Base-by-base conservation (phyloP, 2,113 vertebrate genomes). In the Cheirogaleus medius region DNA sequence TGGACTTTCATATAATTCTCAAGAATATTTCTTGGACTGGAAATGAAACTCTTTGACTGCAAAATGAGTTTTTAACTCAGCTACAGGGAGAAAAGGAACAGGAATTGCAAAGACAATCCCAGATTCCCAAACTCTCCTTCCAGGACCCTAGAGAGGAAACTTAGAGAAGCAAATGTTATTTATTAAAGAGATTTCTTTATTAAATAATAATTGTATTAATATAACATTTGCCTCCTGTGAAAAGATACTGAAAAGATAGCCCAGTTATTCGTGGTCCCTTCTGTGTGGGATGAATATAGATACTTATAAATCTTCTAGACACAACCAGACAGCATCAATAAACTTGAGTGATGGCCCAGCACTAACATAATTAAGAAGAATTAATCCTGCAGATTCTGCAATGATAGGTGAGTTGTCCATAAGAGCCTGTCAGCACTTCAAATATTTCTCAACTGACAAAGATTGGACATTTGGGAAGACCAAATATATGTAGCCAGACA, bases 321-420 rank as follows among this genome's bases (percentile, higher is more conserved):
- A 64, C 0, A 94, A 74, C 64, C 97, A 93, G 83, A 91, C 56
- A 98, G 88, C 73, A 39, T 96, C 98, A 86, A 95, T 98, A 92
- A 94, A 91, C 56, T 58, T 98, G 93, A 98, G 56, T 97, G 97
- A 97, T 92, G 91, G 77, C 60, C 78, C 54, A 20, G 88, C 97
- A 96, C 89, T 91, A 9, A 97, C 82, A 64, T 98, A 97, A 98
- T 98, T 98, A 97, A 96, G 97, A 98, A 97, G 95, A 94, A 98
- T 87, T 97, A 88, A 97, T 94, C 77, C 42, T 17, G 87, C 47
- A 92, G n/a, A 86, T 88, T 90, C 83, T 5, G 47, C 80, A 58
- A 56, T 63, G 95, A 81, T 64, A 64, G 92, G 58, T 64, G 52
- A 78, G 86, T 87, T 85, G 56, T 91, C 95, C 32, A 15, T 96